Conservation (phyloP, 2,888 invertebrate genomes). For the Agriopis aurantiaria region DNA sequence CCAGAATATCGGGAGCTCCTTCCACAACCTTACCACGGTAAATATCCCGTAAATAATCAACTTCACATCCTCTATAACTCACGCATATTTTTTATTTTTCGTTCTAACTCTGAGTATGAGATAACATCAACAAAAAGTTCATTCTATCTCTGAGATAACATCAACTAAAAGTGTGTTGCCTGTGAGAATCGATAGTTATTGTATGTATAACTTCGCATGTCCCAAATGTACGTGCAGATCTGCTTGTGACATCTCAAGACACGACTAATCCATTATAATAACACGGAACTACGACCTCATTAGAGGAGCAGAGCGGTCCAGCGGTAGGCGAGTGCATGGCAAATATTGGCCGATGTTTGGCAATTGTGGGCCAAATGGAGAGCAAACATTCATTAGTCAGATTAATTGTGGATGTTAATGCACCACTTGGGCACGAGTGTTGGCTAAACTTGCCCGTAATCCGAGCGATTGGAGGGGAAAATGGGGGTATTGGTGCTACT, state of each 20-base stretch:
- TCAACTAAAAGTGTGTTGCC: too few species aligned
- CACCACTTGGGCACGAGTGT: conserved; percentile 68
- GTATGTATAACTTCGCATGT: not conserved
- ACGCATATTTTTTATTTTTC: too few species aligned
- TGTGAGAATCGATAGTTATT: too few species aligned
- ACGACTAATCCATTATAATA: conserved; percentile 37
- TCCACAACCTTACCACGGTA: too few species aligned
- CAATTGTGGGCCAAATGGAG: conserved; percentile 74
- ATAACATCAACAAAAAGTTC: too few species aligned
- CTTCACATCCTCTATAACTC: too few species aligned
- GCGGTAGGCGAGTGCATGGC: conserved; percentile 63
- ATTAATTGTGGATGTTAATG: conserved; percentile 82
- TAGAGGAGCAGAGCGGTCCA: conserved; percentile 56
- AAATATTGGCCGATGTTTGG: conserved; percentile 73
- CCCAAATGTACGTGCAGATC: conserved; percentile 5
- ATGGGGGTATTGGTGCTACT: conserved; percentile 12
- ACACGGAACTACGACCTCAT: conserved; percentile 63
- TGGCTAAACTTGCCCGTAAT: conserved; percentile 55
- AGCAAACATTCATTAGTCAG: conserved; percentile 82
- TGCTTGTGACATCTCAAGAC: conserved; percentile 25
- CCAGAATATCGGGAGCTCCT: too few species aligned
- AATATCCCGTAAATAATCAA: too few species aligned
- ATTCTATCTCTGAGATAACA: too few species aligned
- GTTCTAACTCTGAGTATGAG: too few species aligned
- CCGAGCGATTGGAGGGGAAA: conserved; percentile 42